Base-by-base conservation (phyloP, 2,888 invertebrate species). In the Andrena minutula region DNA sequence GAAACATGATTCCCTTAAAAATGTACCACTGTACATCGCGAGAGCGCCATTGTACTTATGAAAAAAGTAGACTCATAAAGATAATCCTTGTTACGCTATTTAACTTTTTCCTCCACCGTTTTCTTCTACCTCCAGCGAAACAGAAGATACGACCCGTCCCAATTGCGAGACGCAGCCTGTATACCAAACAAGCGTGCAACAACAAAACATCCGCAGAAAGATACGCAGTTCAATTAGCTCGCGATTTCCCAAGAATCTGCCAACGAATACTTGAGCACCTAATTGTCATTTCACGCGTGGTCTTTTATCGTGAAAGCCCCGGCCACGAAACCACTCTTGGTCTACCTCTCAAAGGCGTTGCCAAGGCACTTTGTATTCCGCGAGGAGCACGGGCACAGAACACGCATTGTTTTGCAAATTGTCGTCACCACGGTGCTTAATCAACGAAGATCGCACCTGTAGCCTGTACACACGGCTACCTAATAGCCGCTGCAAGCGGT, bases 341-440 rank as follows among this genome's bases (percentile, higher is more conserved):
- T 68, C 61, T n/a, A 51, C 49, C 83, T 58, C 83, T 78, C 71
- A 75, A 76, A 85, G 86, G 85, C 83, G 85, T 85, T 85, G 86
- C 71, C 85, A 78, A 35, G 69, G 75, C 63, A 75, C 74, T 86
- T 86, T 85, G 80, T 83, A 86, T 86, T 85, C 86, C 80, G 68
- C 71, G 49, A 66, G 47, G 61, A 30, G 66, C 73, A 26, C 74
- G 28, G 58, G 60, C 75, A 49, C 60, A 69, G 79, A 63, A 83
- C 85, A 83, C 83, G 85, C 74, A 79, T 79, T 83, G 86, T 83
- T 85, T 86, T 79, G 79, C 83, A 86, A 86, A 85, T 85, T 76
- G 79, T 73, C 70, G 73, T 65, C 66, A 66, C 61, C 72, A 68
- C 63, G 75, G 49, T 64, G 72, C 79, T 81, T 84, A 81, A 85